Evolutionary conservation across 1,140 invertebrate species (phyloP), one percentile per base, ranked within the genome.

Genomic region (Stenopsyche tienmushanensis): DNA sequence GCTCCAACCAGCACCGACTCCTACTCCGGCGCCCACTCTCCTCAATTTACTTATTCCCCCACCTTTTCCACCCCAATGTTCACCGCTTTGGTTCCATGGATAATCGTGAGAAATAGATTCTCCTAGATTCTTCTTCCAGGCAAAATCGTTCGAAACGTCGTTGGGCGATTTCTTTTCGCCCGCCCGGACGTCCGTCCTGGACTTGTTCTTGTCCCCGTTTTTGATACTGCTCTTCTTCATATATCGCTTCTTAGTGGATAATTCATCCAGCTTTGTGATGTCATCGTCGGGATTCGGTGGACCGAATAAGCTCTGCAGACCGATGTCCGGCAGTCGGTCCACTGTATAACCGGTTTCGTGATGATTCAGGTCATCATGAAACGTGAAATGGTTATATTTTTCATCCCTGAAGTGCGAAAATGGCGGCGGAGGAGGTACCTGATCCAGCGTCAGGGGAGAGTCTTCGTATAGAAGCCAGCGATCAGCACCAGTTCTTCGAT

Each of bases 271-370:
- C n/a, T 71, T 68, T 17, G 69, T 68, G 10, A 71, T 65, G 54
- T 68, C 66, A 26, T 68, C 69, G 49, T 71, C 69, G n/a, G 69
- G 69, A 29, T 71, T 67, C 13, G 65, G 62, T 2, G 66, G 66
- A 0, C 69, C 69, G 63, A 71, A 71, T 0, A 71, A 49, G 7
- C 62, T 71, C 21, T 71, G 69, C 13, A 71, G 59, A 9, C 69
- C 69, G 17, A 68, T 49, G 59, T 71, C 69, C 1, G 55, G 68
- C 18, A 69, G 18, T 10, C 69, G 20, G 23, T 67, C 69, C 23
- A 47, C 45, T n/a, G n/a, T n/a, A n/a, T n/a, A n/a, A n/a, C n/a
- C n/a, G 3, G 29, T 20, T 1, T 62, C 64, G 50, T 66, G 65
- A 7, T 62, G 41, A n/a, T 60, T 41, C 18, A 70, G 26, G 39